Conservation (phyloP, 1,140 invertebrate genomes). For the Papilio polytes region DNA sequence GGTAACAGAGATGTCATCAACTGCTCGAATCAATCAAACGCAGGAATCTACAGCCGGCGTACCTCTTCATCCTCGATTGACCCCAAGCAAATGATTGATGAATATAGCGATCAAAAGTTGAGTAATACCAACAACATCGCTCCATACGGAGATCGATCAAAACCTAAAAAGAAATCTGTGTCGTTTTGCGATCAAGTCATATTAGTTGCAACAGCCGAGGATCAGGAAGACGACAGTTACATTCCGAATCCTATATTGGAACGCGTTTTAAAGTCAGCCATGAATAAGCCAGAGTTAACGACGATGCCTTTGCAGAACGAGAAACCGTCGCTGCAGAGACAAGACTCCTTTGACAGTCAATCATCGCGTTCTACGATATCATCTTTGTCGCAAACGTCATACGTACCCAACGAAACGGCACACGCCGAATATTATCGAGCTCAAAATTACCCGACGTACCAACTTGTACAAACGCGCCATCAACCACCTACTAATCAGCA, state of each 20-base stretch:
- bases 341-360: slow-evolving; percentile 83
- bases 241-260: slow-evolving; percentile 96
- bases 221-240: slow-evolving; percentile 94
- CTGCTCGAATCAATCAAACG: slow-evolving; percentile 70
- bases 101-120: slow-evolving; percentile 70
- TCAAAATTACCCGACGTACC: slow-evolving; percentile 79
- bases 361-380: slow-evolving; percentile 82
- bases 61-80: slow-evolving; percentile 79
- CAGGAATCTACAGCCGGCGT: slow-evolving; percentile 66
- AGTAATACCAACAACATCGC: slow-evolving; percentile 44
- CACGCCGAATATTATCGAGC: slow-evolving; percentile 83
- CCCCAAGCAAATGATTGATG: slow-evolving; percentile 77
- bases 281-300: slow-evolving; percentile 88
- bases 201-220: slow-evolving; percentile 95
- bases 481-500: slow-evolving; percentile 72
- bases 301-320: slow-evolving; percentile 79
- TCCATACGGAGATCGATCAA: slow-evolving; percentile 74
- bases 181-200: slow-evolving; percentile 97
- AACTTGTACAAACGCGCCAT: slow-evolving; percentile 64
- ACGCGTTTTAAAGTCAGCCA: slow-evolving; percentile 91
- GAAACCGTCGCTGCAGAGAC: slow-evolving; percentile 76
- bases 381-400: slow-evolving; percentile 74
- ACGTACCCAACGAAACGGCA: slow-evolving; percentile 60
- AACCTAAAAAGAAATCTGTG: slow-evolving; percentile 95
- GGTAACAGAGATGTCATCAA: slow-evolving; percentile 77